phyloP scores from a whole-genome alignment of 2,888 invertebrate genomes.

The Noctua pronuba region DNA sequence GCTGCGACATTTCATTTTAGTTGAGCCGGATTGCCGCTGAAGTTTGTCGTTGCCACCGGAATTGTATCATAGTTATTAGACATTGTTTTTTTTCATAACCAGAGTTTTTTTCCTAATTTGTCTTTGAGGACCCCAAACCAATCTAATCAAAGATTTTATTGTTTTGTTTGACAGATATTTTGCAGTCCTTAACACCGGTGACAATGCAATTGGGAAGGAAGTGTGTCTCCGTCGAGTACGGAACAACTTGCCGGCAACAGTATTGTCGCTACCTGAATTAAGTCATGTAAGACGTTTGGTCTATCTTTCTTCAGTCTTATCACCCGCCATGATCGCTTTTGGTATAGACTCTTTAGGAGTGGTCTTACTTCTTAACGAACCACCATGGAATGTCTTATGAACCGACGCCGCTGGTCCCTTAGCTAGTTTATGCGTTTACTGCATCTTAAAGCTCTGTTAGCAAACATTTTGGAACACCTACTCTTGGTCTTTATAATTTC shows the following conservation, averaged over 20 bases:
- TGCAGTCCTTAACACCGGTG: slow-evolving; percentile 41
- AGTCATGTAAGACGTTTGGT: slow-evolving; percentile 30
- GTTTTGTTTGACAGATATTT: slow-evolving; percentile 42
- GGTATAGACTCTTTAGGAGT: neutral
- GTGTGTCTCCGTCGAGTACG: slow-evolving; percentile 35
- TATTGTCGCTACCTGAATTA: slow-evolving; percentile 49
- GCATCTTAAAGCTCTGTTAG: neutral
- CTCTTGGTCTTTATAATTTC: neutral
- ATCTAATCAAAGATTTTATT: neutral
- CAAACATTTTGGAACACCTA: neutral
- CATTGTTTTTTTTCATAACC: neutral
- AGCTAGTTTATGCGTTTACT: neutral
- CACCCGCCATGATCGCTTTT: neutral
- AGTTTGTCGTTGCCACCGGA: neutral
- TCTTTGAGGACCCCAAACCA: neutral
- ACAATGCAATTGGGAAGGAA: slow-evolving; percentile 34
- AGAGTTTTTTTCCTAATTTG: neutral
- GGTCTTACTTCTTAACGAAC: neutral
- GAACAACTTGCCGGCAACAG: slow-evolving; percentile 40
- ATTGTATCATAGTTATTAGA: neutral
- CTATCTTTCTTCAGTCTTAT: neutral
- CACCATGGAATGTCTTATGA: neutral
- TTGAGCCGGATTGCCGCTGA: neutral
- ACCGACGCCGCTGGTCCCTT: neutral
- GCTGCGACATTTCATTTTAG: neutral